A percentile compares a stretch with the other conserved stretches of the same genome.
phyloP scores from a whole-genome alignment of 2,888 invertebrate species.

The Drosophila algonquin region DNA sequence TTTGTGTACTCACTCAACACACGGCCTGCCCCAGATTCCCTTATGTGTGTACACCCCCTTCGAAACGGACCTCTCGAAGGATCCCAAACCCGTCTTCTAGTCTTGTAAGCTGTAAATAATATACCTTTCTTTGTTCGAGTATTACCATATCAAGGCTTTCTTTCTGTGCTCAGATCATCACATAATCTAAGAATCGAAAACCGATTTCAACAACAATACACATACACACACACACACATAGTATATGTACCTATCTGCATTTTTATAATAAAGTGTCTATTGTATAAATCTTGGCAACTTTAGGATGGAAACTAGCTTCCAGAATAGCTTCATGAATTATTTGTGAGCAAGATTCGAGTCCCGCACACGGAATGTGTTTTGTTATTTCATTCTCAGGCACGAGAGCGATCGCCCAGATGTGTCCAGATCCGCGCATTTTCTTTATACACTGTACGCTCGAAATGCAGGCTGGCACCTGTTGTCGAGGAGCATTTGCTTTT shows the following conservation, averaged over 20 bases:
- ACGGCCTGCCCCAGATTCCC: too few species aligned
- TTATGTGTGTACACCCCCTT: neutral
- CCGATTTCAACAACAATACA: conserved; percentile 3
- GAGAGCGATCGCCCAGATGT: too few species aligned
- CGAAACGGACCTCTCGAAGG: neutral
- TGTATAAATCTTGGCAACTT: neutral
- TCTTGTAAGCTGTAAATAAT: conserved; percentile 37
- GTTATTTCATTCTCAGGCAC: too few species aligned
- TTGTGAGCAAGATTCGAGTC: neutral
- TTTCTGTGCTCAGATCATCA: conserved; percentile 4
- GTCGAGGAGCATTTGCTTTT: too few species aligned
- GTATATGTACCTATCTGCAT: conserved; percentile 1
- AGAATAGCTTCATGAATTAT: neutral
- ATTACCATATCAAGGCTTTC: conserved; percentile 37
- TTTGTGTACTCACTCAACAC: neutral
- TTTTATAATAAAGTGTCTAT: conserved; percentile 4
- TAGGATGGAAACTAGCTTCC: neutral
- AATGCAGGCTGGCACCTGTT: too few species aligned
- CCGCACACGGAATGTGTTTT: too few species aligned
- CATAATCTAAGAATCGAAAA: conserved; percentile 26
- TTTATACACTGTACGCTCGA: too few species aligned
- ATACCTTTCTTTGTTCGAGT: conserved; percentile 10
- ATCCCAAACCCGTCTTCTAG: conserved; percentile 14
- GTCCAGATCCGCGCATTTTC: too few species aligned
- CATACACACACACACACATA: conserved; percentile 9